A percentile compares a stretch with the other conserved stretches of the same genome.
Conservation (phyloP, 2,113 vertebrate species). For the Thamnophis sirtalis region DNA sequence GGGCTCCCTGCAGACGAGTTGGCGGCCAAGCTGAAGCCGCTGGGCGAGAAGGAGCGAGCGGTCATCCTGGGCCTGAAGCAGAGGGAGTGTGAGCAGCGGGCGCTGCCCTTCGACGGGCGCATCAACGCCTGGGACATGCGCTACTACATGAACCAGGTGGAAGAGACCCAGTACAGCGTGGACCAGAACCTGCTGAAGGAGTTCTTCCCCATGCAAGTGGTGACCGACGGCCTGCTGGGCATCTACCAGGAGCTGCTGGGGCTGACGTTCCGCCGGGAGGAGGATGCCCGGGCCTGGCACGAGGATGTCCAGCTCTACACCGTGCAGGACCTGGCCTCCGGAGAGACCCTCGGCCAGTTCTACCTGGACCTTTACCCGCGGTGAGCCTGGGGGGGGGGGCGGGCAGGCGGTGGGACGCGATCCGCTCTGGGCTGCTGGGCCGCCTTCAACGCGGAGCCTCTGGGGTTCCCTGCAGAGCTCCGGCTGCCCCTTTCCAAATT, state of each 20-base stretch:
- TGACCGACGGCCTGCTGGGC: slow-evolving; percentile 86
- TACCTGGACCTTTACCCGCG: slow-evolving; percentile 94
- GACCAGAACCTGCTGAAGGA: slow-evolving; percentile 96
- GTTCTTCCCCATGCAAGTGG: slow-evolving; percentile 95
- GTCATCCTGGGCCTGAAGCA: slow-evolving; percentile 86
- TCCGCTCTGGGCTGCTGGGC: background rate
- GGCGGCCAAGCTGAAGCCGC: slow-evolving; percentile 80
- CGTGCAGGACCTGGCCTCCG: slow-evolving; percentile 73
- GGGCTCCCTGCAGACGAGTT: slow-evolving; percentile 79
- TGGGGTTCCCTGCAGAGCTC: background rate
- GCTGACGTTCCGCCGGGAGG: slow-evolving; percentile 81
- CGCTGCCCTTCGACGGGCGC: slow-evolving; percentile 71
- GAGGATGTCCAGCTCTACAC: slow-evolving; percentile 87
- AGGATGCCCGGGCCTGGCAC: slow-evolving; percentile 81
- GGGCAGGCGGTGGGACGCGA: background rate
- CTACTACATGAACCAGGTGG: slow-evolving; percentile 98
- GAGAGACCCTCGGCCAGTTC: slow-evolving; percentile 84
- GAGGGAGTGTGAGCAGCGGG: slow-evolving; percentile 80
- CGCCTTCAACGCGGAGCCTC: background rate
- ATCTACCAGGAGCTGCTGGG: slow-evolving; percentile 96
- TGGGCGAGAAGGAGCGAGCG: slow-evolving; percentile 84
- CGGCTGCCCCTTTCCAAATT: background rate
- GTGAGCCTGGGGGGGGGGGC: slow-evolving; percentile 59
- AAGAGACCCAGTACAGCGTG: slow-evolving; percentile 89
- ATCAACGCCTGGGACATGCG: slow-evolving; percentile 94